Base-by-base conservation (phyloP, 2,888 invertebrate species). In the Limnephilus rhombicus region DNA sequence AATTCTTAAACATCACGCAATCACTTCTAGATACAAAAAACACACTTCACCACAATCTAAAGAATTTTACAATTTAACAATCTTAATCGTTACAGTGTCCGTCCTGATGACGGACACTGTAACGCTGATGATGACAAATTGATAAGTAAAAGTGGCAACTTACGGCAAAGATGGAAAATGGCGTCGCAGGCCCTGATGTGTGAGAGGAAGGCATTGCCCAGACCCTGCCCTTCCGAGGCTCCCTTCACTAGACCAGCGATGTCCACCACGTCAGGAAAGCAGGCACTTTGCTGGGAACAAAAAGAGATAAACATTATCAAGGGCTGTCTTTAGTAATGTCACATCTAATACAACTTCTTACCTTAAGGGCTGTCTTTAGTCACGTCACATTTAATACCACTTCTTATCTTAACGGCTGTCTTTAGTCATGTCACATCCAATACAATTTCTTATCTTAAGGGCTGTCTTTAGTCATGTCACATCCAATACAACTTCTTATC, bases 101-200 rank as follows among this genome's bases (percentile, higher is more conserved):
- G 37, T 5, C 37, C 37, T 37, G 37, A 37, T 37, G 37, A 37
- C 37, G 37, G 37, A 5, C 37, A 37, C 4, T 37, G 37, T 37
- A 37, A 37, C 37, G 37, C 37, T 37, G 37, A 4, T 45, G 45
- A 45, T 12, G 12, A 45, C 11, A 45, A 45, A 12, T 24, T 18
- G 68, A 24, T 5, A 68, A 18, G 18, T 24, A 82, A 34, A 82
- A 13, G 7, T 86, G 29, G 13, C 45, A 29, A 87, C 98, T 98
- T 96, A 99, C 99, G 98, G 95, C 99, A 98, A 94, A 99, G 97
- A 96, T 99, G 99, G 95, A 99, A 99, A 94, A 99, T 98, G 82
- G 99, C 99, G 95, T 99, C 99, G 95, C 99, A 99, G 29, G 99
- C 99, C 95, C 98, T 98, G 94, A 99, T 99, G 95, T 99, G 99